phyloP scores from a whole-genome alignment of 2,888 invertebrate species.

The Cenopis cana region DNA sequence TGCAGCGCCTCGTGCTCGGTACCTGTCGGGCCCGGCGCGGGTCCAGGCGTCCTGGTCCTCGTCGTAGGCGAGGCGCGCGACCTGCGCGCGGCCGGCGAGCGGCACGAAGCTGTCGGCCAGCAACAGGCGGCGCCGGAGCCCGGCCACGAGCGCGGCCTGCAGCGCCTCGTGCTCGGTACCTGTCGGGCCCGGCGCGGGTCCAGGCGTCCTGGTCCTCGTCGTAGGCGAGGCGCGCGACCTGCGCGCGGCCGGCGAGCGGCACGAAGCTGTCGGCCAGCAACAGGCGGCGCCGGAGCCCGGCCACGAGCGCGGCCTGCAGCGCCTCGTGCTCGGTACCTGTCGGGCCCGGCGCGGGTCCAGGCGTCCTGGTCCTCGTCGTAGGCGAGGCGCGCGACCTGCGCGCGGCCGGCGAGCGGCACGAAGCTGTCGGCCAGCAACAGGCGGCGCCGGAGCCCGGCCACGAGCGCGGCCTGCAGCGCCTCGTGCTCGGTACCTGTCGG shows the following conservation, averaged over 20 bases:
- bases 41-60: constrained; percentile 71
- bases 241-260: constrained; percentile 3
- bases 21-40: constrained; percentile 50
- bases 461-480: no score
- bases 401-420: constrained; percentile 60
- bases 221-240: background rate
- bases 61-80: constrained; percentile 63
- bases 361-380: constrained; percentile 71
- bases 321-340: no score
- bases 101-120: constrained; percentile 87
- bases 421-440: no score
- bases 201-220: background rate
- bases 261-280: constrained; percentile 1
- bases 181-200: constrained; percentile 40
- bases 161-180: constrained; percentile 48
- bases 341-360: constrained; percentile 54
- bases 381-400: constrained; percentile 59
- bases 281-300: background rate
- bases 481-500: background rate
- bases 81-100: constrained; percentile 62
- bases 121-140: background rate
- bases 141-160: constrained; percentile 91
- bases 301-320: background rate
- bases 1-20: no score
- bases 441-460: no score